These are phyloP conservation scores for Calliopsis andreniformis DNA, from an alignment of 1,140 invertebrate genomes.

Conservation along the genomic window DNA sequence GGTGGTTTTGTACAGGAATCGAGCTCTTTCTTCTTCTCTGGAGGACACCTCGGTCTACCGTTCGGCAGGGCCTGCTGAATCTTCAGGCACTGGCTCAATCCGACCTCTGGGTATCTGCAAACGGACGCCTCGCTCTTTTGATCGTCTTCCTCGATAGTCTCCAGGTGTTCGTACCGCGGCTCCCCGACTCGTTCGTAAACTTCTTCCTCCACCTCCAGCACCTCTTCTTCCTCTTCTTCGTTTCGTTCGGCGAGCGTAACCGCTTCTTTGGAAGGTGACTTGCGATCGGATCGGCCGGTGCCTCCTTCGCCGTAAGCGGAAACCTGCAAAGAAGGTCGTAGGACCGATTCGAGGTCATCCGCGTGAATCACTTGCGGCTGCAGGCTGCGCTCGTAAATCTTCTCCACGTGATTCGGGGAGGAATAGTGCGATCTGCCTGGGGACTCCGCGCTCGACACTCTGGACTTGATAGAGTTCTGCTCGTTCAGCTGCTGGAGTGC, in stretches of 20 bases:
- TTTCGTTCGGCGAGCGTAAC: background rate
- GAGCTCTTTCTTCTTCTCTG: constrained; percentile 5
- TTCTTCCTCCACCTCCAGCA: constrained; percentile 29
- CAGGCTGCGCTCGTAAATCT: constrained; percentile 70
- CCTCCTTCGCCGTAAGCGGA: constrained; percentile 69
- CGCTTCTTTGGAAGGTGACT: constrained; percentile 38
- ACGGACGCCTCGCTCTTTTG: constrained; percentile 50
- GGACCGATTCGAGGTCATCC: constrained; percentile 66
- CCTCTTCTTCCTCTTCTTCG: background rate
- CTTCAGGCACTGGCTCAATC: constrained; percentile 62
- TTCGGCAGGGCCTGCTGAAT: constrained; percentile 60
- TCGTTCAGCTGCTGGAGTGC: constrained; percentile 56
- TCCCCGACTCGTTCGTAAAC: constrained; percentile 47
- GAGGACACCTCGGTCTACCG: constrained; percentile 37
- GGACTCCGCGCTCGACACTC: constrained; percentile 11
- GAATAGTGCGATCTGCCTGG: constrained; percentile 55
- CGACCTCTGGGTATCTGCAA: constrained; percentile 58
- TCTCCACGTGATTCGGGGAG: constrained; percentile 66
- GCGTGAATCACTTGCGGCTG: constrained; percentile 71
- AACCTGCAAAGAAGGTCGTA: constrained; percentile 57
- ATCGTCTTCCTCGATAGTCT: constrained; percentile 65
- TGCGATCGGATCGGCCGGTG: constrained; percentile 28
- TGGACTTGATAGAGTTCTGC: constrained; percentile 37
- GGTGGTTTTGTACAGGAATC: constrained; percentile 35
- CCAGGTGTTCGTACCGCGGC: constrained; percentile 60